Evolutionary conservation across 1,140 invertebrate genomes (phyloP), one percentile per base, ranked within the genome.

Genomic region (Lineus longissimus): DNA sequence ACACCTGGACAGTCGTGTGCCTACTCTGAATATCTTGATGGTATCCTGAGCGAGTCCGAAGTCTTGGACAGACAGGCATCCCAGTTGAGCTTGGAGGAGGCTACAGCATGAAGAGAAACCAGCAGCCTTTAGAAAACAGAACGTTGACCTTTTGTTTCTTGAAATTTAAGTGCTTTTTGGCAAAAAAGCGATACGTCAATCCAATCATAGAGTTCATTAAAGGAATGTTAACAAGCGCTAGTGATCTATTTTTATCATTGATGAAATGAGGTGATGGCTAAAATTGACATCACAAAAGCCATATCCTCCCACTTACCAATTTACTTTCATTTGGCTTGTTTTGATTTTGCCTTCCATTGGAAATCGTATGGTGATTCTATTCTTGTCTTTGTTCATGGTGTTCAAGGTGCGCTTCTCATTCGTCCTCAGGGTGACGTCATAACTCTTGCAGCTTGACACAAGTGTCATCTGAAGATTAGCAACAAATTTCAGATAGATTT

Each of bases 21-120:
- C 88, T 61, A 84, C 86, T 73, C 87, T 80, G 72, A 90, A 86
- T 55, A 91, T 87, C 76, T 86, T 88, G 65, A 80, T 76, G n/a
- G 86, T 84, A 73, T 92, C 90, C 74, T 89, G 87, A 59, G 85
- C 81, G 13, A 92, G 76, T 19, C 86, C 85, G 31, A 86, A 84
- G 70, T 91, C 89, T 1, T 82, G 78, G 25, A 91, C 87, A 19
- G 82, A 79, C n/a, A 91, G 76, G 73, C 86, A 87, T 11, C 89
- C 89, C 4, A 92, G 81, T 6, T 86, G 78, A 1, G 89, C 88
- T 84, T 92, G 90, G 62, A 91, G 87, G 27, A 91, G 78, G 73
- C 89, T 90, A 75, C 63, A 83, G 82, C 64, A 47, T 31, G 59
- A 64, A 60, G 56, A 25, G 61, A 11, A 63, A 30, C n/a, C 17